These are phyloP conservation scores for Ammospiza nelsoni DNA, from an alignment of 2,113 vertebrate genomes.

Conservation along the genomic window DNA sequence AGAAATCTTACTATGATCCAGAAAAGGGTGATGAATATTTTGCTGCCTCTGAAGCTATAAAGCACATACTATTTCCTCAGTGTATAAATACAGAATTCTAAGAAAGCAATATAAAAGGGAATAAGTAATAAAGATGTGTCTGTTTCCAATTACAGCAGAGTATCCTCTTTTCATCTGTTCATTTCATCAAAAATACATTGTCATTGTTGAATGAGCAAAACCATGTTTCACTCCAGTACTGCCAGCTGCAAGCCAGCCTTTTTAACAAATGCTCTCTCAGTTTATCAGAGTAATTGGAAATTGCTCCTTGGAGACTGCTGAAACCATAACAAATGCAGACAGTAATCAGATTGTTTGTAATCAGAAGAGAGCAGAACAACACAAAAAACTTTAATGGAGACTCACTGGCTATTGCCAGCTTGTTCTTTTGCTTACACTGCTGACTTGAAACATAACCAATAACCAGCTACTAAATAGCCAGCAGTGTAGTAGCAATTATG, in stretches of 20 bases:
- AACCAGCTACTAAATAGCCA: not conserved
- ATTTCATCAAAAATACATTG: constrained; percentile 6
- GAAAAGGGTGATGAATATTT: not conserved
- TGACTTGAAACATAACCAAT: not conserved
- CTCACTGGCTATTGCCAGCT: not conserved
- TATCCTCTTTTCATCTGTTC: not conserved
- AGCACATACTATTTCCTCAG: not conserved
- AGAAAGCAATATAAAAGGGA: not conserved
- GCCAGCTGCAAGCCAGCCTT: constrained; percentile 16
- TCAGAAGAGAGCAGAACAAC: constrained; percentile 5
- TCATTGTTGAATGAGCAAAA: constrained; percentile 2
- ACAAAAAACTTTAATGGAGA: not conserved
- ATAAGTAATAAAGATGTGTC: not conserved
- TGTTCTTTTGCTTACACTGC: not conserved
- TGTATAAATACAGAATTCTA: not conserved
- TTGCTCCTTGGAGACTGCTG: constrained; percentile 27
- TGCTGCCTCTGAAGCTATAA: not conserved
- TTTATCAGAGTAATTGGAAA: constrained; percentile 55
- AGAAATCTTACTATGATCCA: not conserved
- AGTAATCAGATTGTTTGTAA: constrained; percentile 24
- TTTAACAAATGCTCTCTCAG: not conserved
- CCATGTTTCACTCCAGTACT: not conserved
- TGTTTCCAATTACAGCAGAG: not conserved
- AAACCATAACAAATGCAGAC: constrained; percentile 29
- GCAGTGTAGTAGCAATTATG: not conserved